Percentiles rank a stretch among this genome's conserved stretches.
phyloP scores from a whole-genome alignment of 2,113 vertebrate species.

The Aspiorhynchus laticeps region DNA sequence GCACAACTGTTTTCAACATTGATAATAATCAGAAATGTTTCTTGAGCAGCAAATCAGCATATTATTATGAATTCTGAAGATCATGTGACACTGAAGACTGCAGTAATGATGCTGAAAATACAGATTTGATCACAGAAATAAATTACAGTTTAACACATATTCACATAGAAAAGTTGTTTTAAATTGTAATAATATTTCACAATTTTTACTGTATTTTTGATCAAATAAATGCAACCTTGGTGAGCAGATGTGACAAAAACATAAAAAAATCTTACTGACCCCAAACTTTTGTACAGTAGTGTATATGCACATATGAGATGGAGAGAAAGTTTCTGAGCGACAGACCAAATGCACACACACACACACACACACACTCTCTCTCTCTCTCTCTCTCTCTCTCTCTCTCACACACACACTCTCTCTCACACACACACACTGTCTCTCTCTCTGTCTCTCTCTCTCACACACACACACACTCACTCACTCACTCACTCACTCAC shows the following conservation, averaged over 20 bases:
- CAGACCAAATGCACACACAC: neutral
- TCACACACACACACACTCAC: too few species aligned
- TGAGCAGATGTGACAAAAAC: neutral
- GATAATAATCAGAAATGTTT: too few species aligned
- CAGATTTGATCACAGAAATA: neutral
- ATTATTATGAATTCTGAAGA: neutral
- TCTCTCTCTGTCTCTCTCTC: too few species aligned
- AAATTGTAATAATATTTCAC: neutral
- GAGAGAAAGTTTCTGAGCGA: neutral
- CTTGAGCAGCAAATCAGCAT: too few species aligned
- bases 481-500: too few species aligned
- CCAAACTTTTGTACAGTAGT: too few species aligned
- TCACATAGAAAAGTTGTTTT: neutral
- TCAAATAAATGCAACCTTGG: neutral
- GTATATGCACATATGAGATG: neutral
- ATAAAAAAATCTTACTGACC: too few species aligned
- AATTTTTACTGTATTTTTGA: neutral
- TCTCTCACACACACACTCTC: too few species aligned
- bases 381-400: too few species aligned
- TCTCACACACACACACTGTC: too few species aligned
- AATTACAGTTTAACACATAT: neutral
- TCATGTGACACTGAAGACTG: slow-evolving; percentile 2
- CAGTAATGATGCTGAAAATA: neutral
- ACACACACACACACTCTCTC: too few species aligned
- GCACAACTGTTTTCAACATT: too few species aligned